Percentiles rank a stretch among this genome's conserved stretches.
Evolutionary conservation across 2,797 vertebrate genomes (phyloP).

Genomic region (Prunella strophiata): DNA sequence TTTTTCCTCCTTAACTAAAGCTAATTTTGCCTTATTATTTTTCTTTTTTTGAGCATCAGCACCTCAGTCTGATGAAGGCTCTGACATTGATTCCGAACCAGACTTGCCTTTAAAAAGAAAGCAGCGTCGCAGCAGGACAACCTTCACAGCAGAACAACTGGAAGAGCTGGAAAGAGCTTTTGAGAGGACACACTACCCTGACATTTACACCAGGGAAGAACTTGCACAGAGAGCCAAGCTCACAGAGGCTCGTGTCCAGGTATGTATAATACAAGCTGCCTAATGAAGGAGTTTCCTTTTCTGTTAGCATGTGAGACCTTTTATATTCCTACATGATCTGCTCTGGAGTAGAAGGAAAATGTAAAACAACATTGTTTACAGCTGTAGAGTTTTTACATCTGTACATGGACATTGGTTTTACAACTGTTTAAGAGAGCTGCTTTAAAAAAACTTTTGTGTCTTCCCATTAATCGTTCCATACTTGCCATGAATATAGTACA

Average conservation of each 20-base stretch:
- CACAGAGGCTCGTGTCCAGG: slow-evolving; percentile 95
- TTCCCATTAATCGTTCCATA: neutral
- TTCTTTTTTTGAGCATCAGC: slow-evolving; percentile 75
- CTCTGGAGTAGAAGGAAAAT: neutral
- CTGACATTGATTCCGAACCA: slow-evolving; percentile 94
- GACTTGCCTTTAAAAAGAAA: slow-evolving; percentile 94
- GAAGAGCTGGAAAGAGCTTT: slow-evolving; percentile 96
- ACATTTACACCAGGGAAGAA: slow-evolving; percentile 96
- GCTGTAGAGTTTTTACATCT: neutral
- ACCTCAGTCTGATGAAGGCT: slow-evolving; percentile 94
- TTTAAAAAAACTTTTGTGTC: neutral
- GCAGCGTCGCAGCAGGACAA: slow-evolving; percentile 93
- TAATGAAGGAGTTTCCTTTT: neutral
- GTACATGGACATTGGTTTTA: neutral
- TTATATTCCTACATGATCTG: neutral
- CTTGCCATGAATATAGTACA: neutral
- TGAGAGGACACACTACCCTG: slow-evolving; percentile 95
- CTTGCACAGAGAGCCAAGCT: slow-evolving; percentile 94
- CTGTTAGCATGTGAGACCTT: neutral
- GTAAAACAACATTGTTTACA: neutral
- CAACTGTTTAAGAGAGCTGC: neutral
- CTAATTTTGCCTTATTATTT: neutral
- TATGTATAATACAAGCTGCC: slow-evolving; percentile 53
- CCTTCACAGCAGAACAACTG: slow-evolving; percentile 94
- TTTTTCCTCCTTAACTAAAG: neutral